phyloP scores from a whole-genome alignment of 2,797 vertebrate genomes.

The Psittacula derbiana region DNA sequence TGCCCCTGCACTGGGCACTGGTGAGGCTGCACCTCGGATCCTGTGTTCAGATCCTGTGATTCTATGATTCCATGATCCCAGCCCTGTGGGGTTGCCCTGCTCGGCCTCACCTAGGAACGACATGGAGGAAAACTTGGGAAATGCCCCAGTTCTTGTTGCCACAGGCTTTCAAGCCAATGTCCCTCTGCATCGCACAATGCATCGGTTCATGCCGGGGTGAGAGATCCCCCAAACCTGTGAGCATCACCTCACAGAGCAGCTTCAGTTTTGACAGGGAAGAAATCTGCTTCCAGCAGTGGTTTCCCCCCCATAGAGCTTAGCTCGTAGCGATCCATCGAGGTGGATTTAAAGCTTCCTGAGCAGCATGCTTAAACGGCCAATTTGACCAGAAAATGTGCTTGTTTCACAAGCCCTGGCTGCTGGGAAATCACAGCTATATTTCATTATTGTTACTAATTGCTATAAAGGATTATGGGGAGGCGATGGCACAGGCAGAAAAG shows the following conservation, averaged over 20 bases:
- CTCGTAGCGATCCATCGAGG: not conserved
- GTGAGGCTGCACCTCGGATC: accelerated
- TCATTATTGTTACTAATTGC: conserved; percentile 61
- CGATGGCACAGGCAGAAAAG: not conserved
- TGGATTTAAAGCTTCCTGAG: conserved; percentile 53
- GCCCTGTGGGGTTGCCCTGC: accelerated
- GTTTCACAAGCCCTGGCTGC: not conserved
- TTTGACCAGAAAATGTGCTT: conserved; percentile 30
- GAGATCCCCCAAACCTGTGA: not conserved
- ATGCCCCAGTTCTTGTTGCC: not conserved
- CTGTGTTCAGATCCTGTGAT: not conserved
- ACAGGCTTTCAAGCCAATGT: not conserved
- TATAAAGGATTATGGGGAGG: conserved; percentile 22
- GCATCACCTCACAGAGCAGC: not conserved
- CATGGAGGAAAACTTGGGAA: not conserved
- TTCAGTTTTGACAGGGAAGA: not conserved
- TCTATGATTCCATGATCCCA: not conserved
- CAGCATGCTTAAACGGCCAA: conserved; percentile 14
- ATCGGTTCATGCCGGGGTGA: accelerated
- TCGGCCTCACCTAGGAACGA: not conserved
- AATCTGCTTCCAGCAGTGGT: not conserved
- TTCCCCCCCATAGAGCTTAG: not conserved
- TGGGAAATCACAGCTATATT: conserved; percentile 19
- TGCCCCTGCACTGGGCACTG: not conserved
- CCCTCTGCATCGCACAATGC: accelerated